Base-by-base conservation (phyloP, 2,888 invertebrate genomes). In the Spilosoma lubricipeda region DNA sequence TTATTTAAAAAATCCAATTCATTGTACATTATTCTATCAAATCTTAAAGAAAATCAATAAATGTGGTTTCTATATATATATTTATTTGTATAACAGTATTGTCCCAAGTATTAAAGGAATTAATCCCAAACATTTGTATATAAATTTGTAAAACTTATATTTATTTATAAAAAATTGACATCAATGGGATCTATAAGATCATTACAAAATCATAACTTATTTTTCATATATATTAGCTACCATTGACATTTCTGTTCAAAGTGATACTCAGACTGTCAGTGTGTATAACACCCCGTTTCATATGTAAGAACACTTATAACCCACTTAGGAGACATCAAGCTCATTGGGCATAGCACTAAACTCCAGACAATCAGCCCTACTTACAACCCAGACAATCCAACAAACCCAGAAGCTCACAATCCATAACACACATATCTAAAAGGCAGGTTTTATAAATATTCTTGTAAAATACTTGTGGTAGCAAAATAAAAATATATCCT, bases 111-210 rank as follows among this genome's bases (percentile, higher is more conserved):
- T 63, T 63, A 63, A 18, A 30, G 30, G 30, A 30, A 63, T 15
- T 30, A 18, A 30, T 59, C 30, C 18, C 7, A 27, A 67, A 42
- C 45, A 42, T 27, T 67, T 39, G 45, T 67, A 42, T 67, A 42
- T 67, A n/a, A 42, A 67, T 67, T 67, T 63, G 30, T 63, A 63
- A 63, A 63, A 63, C 27, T 30, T 59, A 59, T 27, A 27, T 59
- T 63, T 63, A 27, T 59, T 59, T 15, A 15, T 63, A 63, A 30
- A 63, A 63, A 63, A 63, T 63, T 30, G 30, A 18, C 63, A 63
- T 63, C 30, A 63, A 30, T 30, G 63, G 52, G 63, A 30, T 63
- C 30, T 30, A 30, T 13, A 30, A 63, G 63, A 63, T 63, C 63
- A 8, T 63, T 30, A 63, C 63, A 63, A 30, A 30, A 18, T 18